A percentile compares a stretch with the other conserved stretches of the same genome.
Conservation (phyloP, 1,140 invertebrate species). For the Meloidogyne exigua region DNA sequence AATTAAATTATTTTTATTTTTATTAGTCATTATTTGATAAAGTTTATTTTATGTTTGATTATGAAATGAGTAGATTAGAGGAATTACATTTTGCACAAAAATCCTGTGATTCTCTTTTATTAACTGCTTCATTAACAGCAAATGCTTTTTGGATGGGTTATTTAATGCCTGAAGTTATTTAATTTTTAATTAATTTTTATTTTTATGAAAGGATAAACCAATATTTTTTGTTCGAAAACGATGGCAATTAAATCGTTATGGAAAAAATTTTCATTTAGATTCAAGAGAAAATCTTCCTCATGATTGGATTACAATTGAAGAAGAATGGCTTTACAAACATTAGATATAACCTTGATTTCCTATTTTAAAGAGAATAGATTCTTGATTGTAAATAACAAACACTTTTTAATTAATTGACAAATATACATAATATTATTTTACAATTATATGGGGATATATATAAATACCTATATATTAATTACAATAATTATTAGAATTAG, state of each 20-base stretch:
- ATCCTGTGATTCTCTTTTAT: slow-evolving; percentile 29
- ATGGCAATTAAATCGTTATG: neutral
- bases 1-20: neutral
- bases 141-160: slow-evolving; percentile 48
- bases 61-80: slow-evolving; percentile 32
- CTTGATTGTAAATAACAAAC: too few species aligned
- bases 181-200: neutral
- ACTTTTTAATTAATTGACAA: neutral
- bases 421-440: too few species aligned
- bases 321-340: neutral
- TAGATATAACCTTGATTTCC: too few species aligned
- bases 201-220: neutral
- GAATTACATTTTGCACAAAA: slow-evolving; percentile 34
- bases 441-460: too few species aligned
- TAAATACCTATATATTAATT: too few species aligned
- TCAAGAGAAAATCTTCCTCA: neutral
- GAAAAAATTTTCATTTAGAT: neutral
- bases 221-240: neutral
- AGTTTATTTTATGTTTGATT: slow-evolving; percentile 10
- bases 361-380: too few species aligned
- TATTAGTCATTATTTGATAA: neutral
- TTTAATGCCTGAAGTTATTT: slow-evolving; percentile 32
- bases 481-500: neutral
- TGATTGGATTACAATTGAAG: neutral
- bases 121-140: slow-evolving; percentile 35